phyloP scores from a whole-genome alignment of 2,888 invertebrate genomes.

The Ormia ochracea region DNA sequence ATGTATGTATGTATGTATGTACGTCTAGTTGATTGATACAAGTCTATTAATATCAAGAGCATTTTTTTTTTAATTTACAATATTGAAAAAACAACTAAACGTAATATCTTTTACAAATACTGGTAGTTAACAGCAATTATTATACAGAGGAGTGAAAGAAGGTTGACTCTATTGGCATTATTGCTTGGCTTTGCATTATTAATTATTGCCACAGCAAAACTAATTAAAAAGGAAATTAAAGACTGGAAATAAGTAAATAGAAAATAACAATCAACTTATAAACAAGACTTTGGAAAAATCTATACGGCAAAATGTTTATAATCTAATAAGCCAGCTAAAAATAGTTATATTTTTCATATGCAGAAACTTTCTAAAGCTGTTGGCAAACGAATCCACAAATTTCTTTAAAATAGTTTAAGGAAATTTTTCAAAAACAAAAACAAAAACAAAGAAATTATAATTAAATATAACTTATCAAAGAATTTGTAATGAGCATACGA shows the following conservation, averaged over 20 bases:
- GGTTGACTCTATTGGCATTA: constrained; percentile 50
- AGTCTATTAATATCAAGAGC: no score
- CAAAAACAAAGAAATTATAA: no score
- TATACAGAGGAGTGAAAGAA: constrained; percentile 17
- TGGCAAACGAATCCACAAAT: no score
- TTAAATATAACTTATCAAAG: no score
- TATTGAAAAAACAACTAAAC: not conserved
- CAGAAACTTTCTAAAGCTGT: no score
- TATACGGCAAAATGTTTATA: constrained; percentile 13
- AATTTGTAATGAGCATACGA: no score
- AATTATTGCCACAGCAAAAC: constrained; percentile 56
- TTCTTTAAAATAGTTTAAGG: no score
- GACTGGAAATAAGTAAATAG: constrained; percentile 32
- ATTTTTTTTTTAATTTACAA: not conserved
- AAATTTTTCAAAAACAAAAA: no score
- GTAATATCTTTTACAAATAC: not conserved
- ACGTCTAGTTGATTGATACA: no score
- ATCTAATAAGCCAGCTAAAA: constrained; percentile 39
- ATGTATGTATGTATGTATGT: no score
- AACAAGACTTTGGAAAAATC: not conserved
- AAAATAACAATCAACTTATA: not conserved
- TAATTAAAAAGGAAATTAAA: constrained; percentile 57
- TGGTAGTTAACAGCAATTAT: not conserved
- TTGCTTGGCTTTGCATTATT: constrained; percentile 56
- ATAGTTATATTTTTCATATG: constrained; percentile 12